Conservation (phyloP, 2,888 invertebrate genomes). For the Amiota minor region DNA sequence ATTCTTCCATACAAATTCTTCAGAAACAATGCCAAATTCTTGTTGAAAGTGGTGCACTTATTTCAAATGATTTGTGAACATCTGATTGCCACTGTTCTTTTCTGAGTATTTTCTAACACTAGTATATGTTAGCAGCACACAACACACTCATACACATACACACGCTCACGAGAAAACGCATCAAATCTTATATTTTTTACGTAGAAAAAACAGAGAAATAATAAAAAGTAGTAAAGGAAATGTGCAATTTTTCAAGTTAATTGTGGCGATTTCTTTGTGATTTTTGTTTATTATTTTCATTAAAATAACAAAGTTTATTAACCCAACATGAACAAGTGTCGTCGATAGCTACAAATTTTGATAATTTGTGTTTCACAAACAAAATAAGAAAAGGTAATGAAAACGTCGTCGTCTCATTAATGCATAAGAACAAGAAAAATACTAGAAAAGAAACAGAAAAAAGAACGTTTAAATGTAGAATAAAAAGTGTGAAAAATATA, state of each 20-base stretch:
- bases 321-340: background rate
- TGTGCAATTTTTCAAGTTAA: background rate
- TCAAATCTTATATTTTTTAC: background rate
- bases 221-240: background rate
- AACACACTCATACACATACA: no score
- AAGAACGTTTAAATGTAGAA: background rate
- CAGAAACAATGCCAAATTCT: no score
- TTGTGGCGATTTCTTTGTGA: constrained; percentile 12
- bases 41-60: no score
- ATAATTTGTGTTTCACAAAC: background rate
- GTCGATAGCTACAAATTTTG: background rate
- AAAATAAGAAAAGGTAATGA: background rate
- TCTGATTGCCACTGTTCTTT: no score
- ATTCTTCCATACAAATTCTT: no score
- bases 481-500: background rate
- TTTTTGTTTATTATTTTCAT: background rate
- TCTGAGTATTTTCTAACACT: no score
- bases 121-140: no score
- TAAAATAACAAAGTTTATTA: constrained; percentile 5
- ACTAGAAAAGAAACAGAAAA: constrained; percentile 2
- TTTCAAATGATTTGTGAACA: no score
- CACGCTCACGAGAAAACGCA: background rate
- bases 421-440: background rate
- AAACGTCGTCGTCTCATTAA: background rate
- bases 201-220: background rate